Conservation (phyloP, 1,140 invertebrate species). For the Euwallacea fornicatus region DNA sequence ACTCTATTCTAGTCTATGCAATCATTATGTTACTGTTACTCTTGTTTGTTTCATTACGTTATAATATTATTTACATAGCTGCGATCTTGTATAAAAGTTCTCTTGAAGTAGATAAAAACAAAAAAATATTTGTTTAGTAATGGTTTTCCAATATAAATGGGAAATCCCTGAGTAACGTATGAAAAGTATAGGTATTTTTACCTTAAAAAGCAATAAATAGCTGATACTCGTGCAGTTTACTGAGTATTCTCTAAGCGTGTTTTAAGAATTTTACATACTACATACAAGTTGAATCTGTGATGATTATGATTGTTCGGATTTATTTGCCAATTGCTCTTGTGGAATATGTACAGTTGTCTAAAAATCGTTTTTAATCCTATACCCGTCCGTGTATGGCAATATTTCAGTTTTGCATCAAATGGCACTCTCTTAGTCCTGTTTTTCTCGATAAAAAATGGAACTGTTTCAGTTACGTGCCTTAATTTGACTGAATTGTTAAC, state of each 20-base stretch:
- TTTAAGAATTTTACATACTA: not conserved
- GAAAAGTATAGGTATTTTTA: slow-evolving; percentile 10
- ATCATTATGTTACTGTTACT: slow-evolving; percentile 39
- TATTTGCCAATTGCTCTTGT: too few species aligned
- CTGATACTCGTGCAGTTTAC: not conserved
- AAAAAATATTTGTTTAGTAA: too few species aligned
- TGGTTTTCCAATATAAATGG: not conserved
- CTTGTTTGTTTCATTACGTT: slow-evolving; percentile 33
- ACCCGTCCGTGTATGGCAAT: too few species aligned
- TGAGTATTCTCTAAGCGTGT: too few species aligned
- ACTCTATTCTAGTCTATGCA: slow-evolving; percentile 41
- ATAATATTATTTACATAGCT: not conserved
- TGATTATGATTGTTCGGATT: slow-evolving; percentile 3
- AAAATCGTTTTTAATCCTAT: too few species aligned
- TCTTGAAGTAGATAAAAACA: not conserved
- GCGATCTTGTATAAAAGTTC: not conserved
- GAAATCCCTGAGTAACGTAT: slow-evolving; percentile 12
- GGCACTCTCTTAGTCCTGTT: too few species aligned
- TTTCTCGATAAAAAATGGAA: not conserved
- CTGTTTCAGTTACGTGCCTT: slow-evolving; percentile 34
- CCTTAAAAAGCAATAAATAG: not conserved
- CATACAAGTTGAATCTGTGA: slow-evolving; percentile 31
- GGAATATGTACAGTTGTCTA: too few species aligned
- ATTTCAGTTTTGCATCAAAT: too few species aligned
- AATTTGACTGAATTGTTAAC: slow-evolving; percentile 29